phyloP scores from a whole-genome alignment of 1,140 invertebrate species.

The Caenorhabditis inopinata region DNA sequence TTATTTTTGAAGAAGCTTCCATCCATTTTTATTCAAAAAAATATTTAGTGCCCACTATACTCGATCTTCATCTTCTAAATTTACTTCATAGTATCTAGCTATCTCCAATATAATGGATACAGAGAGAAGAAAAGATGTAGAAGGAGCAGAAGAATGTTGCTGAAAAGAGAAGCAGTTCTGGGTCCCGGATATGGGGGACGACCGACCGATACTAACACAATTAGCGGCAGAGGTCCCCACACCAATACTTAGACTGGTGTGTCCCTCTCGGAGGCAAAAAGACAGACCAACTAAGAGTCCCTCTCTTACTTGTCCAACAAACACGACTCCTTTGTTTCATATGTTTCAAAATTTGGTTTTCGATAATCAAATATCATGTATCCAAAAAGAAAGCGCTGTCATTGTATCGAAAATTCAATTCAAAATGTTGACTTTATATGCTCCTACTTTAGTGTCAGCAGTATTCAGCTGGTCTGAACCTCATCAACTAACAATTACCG shows the following conservation, averaged over 20 bases:
- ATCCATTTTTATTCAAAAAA: not conserved
- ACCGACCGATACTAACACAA: constrained; percentile 29
- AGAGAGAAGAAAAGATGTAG: not conserved
- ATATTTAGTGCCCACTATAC: constrained; percentile 2
- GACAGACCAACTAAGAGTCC: not conserved
- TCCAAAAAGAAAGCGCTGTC: too few relatives aligned
- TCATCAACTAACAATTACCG: constrained; percentile 30
- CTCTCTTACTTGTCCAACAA: too few relatives aligned
- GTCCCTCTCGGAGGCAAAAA: constrained; percentile 11
- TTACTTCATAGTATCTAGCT: not conserved
- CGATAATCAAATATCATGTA: too few relatives aligned
- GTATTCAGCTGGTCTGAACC: too few relatives aligned
- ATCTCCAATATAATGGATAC: not conserved
- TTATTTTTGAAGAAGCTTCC: too few relatives aligned
- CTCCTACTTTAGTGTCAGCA: too few relatives aligned
- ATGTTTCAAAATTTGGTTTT: too few relatives aligned
- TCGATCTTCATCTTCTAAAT: not conserved
- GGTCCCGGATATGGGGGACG: not conserved
- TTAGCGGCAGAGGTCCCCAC: constrained; percentile 28
- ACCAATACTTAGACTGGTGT: constrained; percentile 23
- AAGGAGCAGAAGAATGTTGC: not conserved
- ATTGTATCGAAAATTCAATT: too few relatives aligned
- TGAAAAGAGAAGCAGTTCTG: not conserved
- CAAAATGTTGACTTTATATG: too few relatives aligned
- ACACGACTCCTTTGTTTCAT: not conserved